Evolutionary conservation across 2,888 invertebrate genomes (phyloP), one percentile per base, ranked within the genome.

Genomic region (Exocentrus adspersus): DNA sequence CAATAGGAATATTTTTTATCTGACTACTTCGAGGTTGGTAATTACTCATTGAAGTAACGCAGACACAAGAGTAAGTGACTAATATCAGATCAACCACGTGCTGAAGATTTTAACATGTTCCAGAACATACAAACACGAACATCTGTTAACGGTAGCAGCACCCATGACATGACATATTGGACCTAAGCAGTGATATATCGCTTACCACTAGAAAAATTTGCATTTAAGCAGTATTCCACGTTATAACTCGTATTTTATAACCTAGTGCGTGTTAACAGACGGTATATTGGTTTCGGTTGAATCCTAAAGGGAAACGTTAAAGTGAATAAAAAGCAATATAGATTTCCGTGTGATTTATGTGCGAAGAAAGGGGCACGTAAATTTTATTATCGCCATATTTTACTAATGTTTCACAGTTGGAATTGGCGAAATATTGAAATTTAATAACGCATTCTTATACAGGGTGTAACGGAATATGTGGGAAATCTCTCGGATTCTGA

Each of bases 231-330:
- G 60, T 60, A 60, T 60, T 53, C 28, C 53, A 37, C 46, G 60
- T 52, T 30, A 53, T 24, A 60, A 60, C 53, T 60, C 46, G 45
- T 30, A 53, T 72, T 72, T 72, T 69, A 70, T 69, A 72, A 66
- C 66, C 67, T 65, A 62, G 67, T 69, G 72, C 69, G 72, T 67
- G 68, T 59, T 62, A 73, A 71, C 68, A 64, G 65, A 62, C 63
- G 66, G 68, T 72, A 73, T 69, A 65, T 65, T 60, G 61, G 56
- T 65, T 65, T 65, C 58, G 20, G 42, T 30, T 17, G 42, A 59
- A 58, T 58, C 52, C 37, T 60, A 50, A 42, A 42, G 51, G 60
- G 46, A 51, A 48, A 52, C 60, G 64, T 51, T 67, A 64, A 65
- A 67, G 64, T 67, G 63, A 64, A 58, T 64, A 63, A 51, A 56